Base-by-base conservation (phyloP, 2,888 invertebrate genomes). In the Agelastica alni region DNA sequence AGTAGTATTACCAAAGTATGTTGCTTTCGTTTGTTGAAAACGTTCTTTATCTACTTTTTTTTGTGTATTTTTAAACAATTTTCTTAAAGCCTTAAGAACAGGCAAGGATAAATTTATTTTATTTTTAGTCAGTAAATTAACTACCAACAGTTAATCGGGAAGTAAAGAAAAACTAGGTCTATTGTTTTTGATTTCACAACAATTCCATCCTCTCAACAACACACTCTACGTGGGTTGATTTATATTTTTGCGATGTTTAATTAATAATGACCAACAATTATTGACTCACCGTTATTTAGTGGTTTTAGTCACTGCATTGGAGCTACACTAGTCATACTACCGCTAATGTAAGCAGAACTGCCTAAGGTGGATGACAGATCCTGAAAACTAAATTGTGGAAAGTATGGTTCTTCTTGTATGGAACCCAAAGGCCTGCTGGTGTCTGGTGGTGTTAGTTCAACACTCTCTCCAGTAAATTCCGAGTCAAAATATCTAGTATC, bases 401-500 rank as follows among this genome's bases (percentile, higher is more conserved):
- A 88, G 67, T 82, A 79, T 63, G 85, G 84, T 70, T 88, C 87
- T 78, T 88, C 87, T 74, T 85, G 86, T 62, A 87, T 86, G 67
- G 85, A 83, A 60, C 80, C 81, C 30, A 86, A 78, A 10, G 79
- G 79, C 18, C 80, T 77, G 59, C 78, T 81, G 63, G 83, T 82
- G 75, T 92, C 93, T 16, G 96, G 96, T 52, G 97, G 98, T 58
- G 98, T 97, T 66, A 98, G 81, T 79, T 96, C 93, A 9, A 98
- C 96, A 69, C 93, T 90, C 80, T 97, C 96, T 58, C 94, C 94
- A 2, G 98, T 99, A 81, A 99, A 99, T 81, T 96, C 96, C 58
- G 93, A 89, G 80, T 98, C 98, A 79, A 99, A 99, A 81, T 99
- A 98, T 60, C 92, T 83, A 60, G 98, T 98, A 80, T 99, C 98